Evolutionary conservation across 2,888 invertebrate genomes (phyloP).

Genomic region (Caradrina kadenii): DNA sequence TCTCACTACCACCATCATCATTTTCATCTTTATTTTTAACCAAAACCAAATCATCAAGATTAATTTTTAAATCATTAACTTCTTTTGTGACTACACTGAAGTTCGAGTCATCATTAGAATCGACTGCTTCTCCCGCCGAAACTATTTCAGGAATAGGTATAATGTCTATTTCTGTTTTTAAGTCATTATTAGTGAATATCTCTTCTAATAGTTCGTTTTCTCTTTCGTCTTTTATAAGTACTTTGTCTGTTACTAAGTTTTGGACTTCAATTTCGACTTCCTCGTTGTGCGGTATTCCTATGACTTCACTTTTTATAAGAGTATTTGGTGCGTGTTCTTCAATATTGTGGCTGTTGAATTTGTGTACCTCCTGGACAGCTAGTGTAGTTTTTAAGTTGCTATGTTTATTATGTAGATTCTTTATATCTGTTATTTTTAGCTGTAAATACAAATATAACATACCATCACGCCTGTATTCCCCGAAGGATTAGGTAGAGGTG

Average conservation of each 20-base stretch:
- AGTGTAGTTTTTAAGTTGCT: slow-evolving; percentile 66
- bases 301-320: slow-evolving; percentile 47
- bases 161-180: slow-evolving; percentile 35
- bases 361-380: slow-evolving; percentile 43
- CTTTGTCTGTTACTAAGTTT: background rate
- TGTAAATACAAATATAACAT: background rate
- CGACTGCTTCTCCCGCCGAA: slow-evolving; percentile 43
- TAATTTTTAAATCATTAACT: background rate
- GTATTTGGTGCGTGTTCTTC: slow-evolving; percentile 62
- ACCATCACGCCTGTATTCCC: too few species aligned
- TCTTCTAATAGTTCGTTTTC: slow-evolving; percentile 58
- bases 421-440: slow-evolving; percentile 27
- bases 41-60: slow-evolving; percentile 4
- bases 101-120: slow-evolving; percentile 67
- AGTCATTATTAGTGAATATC: fast-evolving
- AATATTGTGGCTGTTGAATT: background rate
- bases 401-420: slow-evolving; percentile 5
- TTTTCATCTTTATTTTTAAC: slow-evolving; percentile 5
- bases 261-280: slow-evolving; percentile 23
- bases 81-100: slow-evolving; percentile 6
- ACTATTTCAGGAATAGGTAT: slow-evolving; percentile 33
- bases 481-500: too few species aligned
- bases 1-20: background rate
- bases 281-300: slow-evolving; percentile 15
- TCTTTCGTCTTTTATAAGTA: slow-evolving; percentile 21